A percentile compares a stretch with the other conserved stretches of the same genome.
Conservation (phyloP, 2,113 vertebrate species). For the Chaetura pelagica region DNA sequence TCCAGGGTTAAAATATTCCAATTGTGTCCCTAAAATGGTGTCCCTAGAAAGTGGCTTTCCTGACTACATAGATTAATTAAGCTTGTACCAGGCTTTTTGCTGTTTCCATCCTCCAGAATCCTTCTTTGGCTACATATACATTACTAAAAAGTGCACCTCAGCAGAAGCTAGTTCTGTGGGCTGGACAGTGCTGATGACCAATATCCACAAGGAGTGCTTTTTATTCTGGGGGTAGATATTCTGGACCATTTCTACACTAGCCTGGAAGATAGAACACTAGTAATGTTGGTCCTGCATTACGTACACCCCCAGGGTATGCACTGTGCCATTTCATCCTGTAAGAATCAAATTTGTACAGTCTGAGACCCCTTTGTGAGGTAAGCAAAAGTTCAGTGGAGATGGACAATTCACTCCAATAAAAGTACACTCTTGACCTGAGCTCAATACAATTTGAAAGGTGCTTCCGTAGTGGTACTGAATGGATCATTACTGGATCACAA, state of each 20-base stretch:
- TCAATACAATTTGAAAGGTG: neutral
- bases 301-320: fast-evolving
- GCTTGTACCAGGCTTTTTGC: neutral
- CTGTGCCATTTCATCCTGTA: neutral
- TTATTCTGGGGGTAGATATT: neutral
- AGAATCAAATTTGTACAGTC: neutral
- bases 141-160: neutral
- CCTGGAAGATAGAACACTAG: neutral
- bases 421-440: neutral
- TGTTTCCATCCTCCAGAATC: neutral
- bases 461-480: neutral
- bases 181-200: neutral
- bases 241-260: neutral
- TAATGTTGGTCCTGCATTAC: neutral
- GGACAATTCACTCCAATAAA: neutral
- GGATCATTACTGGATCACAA: neutral
- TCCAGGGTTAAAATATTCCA: neutral
- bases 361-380: neutral
- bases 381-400: neutral
- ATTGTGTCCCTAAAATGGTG: neutral
- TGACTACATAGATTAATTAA: neutral
- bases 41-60: neutral
- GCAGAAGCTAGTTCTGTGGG: neutral
- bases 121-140: neutral
- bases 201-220: neutral